Evolutionary conservation across 1,140 invertebrate species (phyloP).

Genomic region (Trypoxylus dichotomus): DNA sequence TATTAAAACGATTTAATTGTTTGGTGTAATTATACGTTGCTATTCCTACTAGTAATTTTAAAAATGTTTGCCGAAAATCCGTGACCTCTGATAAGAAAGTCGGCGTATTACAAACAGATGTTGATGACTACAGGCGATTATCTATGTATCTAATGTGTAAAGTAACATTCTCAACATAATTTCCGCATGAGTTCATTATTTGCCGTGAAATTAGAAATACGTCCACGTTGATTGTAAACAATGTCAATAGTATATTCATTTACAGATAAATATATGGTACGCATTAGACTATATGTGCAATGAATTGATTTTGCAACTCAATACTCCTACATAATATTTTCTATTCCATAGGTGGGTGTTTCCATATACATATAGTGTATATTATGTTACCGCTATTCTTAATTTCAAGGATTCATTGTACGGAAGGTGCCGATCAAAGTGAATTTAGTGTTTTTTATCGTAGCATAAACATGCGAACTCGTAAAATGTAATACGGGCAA

Average conservation of each 20-base stretch:
- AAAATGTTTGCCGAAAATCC: too few relatives aligned
- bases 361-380: not conserved
- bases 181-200: not conserved
- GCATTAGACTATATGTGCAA: not conserved
- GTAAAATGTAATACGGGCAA: not conserved
- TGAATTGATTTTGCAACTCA: slow-evolving; percentile 7
- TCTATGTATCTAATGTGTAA: not conserved
- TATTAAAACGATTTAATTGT: too few relatives aligned
- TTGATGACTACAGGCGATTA: not conserved
- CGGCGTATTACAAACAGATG: too few relatives aligned
- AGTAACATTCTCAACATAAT: not conserved
- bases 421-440: not conserved
- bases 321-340: slow-evolving; percentile 17
- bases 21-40: too few relatives aligned
- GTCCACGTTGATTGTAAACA: not conserved
- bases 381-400: not conserved
- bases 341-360: not conserved
- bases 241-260: not conserved
- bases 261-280: slow-evolving; percentile 20
- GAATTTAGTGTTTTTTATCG: not conserved
- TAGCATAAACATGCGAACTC: not conserved
- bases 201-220: not conserved
- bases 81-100: too few relatives aligned
- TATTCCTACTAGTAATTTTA: too few relatives aligned
- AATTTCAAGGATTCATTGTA: slow-evolving; percentile 18